These are phyloP conservation scores for Dicerorhinus sumatrensis DNA, from an alignment of 2,113 vertebrate species.

Conservation along the genomic window DNA sequence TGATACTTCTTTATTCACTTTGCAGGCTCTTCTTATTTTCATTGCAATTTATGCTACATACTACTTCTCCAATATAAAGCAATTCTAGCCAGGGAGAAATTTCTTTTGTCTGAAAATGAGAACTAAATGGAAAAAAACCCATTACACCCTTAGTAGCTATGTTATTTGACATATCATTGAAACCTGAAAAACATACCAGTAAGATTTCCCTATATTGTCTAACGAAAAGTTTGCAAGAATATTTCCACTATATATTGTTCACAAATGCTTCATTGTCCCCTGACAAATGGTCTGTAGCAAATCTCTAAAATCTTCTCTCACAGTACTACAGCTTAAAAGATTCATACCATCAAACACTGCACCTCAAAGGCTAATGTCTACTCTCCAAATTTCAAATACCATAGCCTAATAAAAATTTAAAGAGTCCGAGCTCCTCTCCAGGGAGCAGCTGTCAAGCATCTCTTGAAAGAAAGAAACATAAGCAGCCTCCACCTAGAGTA, in stretches of 20 bases:
- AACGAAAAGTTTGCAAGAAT: conserved; percentile 78
- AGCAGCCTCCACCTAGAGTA: conserved; percentile 82
- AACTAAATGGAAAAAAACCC: conserved; percentile 72
- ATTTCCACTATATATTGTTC: conserved; percentile 77
- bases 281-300: conserved; percentile 85
- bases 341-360: conserved; percentile 84
- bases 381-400: conserved; percentile 88
- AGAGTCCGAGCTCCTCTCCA: conserved; percentile 83
- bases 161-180: conserved; percentile 80
- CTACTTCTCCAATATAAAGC: conserved; percentile 17
- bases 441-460: conserved; percentile 90
- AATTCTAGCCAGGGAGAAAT: conserved; percentile 40
- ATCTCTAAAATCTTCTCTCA: conserved; percentile 85
- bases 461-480: conserved; percentile 88
- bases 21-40: conserved; percentile 57
- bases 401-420: conserved; percentile 89
- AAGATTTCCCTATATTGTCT: conserved; percentile 63
- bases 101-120: conserved; percentile 79
- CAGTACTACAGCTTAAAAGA: conserved; percentile 84
- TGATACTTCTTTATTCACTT: conserved; percentile 29
- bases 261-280: conserved; percentile 82
- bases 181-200: conserved; percentile 51
- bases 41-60: conserved; percentile 21
- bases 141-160: conserved; percentile 58
- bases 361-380: conserved; percentile 86